Evolutionary conservation across 2,888 invertebrate species (phyloP), one percentile per base, ranked within the genome.

Genomic region (Vandiemenella viatica): DNA sequence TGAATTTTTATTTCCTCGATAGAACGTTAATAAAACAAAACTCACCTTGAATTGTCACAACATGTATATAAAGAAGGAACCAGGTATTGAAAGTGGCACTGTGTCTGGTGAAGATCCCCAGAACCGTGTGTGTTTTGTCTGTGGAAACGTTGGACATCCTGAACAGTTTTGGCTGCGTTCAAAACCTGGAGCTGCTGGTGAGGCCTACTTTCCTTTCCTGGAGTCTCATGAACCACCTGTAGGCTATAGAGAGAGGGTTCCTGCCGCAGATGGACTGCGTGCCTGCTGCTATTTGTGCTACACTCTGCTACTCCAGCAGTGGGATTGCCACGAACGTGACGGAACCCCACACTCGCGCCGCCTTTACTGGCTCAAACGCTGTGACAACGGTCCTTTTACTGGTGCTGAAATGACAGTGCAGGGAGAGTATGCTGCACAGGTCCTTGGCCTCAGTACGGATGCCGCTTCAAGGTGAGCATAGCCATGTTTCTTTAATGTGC

Each of bases 351-450:
- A 88, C 64, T 75, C 80, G 55, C 89, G 91, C 65, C 72, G 93
- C 47, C 76, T 92, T 61, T 93, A 93, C 63, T 92, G 92, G 83
- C 73, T 92, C 70, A 93, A 93, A 67, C 72, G 93, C 58, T 79
- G 85, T 57, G 92, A 93, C 63, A 87, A 90, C 61, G 88, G 90
- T 53, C 83, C 85, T 0, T 92, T 85, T 60, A 90, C 88, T 21
- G 84, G 89, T 3, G 88, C 89, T 1, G 90, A 89, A 66, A 85
- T 91, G 79, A 78, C 83, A 46, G 76, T 89, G 57, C 88, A 88
- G 65, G 89, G 90, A 46, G 92, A 92, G 67, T 92, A 91, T 69
- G 91, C 89, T 45, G 87, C 91, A 19, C 90, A 90, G 63, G 80
- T 91, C 58, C 72, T 90, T 50, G 87, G 87, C 0, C 68, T 87